Evolutionary conservation across 2,888 invertebrate species (phyloP), one percentile per base, ranked within the genome.

Genomic region (Chymomyza amoena): DNA sequence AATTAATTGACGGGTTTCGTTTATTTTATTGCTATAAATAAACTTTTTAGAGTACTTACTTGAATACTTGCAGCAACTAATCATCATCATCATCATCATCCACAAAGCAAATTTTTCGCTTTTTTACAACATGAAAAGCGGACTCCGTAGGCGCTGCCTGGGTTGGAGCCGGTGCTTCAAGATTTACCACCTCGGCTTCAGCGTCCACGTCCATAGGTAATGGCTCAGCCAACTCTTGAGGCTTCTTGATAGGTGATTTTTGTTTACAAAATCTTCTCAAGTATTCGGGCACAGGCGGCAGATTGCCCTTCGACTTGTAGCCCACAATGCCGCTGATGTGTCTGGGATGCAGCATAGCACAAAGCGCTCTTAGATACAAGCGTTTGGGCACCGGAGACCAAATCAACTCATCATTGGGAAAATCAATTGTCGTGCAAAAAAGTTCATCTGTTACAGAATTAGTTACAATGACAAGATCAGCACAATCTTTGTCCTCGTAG

Each of bases 361-460:
- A 84, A 0, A 84, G 72, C 25, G 79, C 79, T 1, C 73, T 69
- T 4, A 84, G 77, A 68, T 86, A 82, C 6, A 79, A 71, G 0
- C 79, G 82, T 36, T 61, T 71, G 1, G 84, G 82, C 9, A 64
- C 6, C 2, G 84, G 80, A 0, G 87, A 70, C 84, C 84, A 84
- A 6, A 69, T 59, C 0, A 84, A 61, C 1, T 57, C 51, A 0
- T 13, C 0, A 6, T 13, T 15, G 15, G 57, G 25, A 20, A 2
- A 57, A 10, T 18, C 20, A 18, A 20, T 5, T 2, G 57, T 57
- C 18, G 18, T 25, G 15, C 10, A 45, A 45, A 13, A 13, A 45
- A 45, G 39, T 4, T 45, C 13, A 5, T 10, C 1, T 45, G 39
- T 3, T 2, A 45, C 13, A 45, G 13, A 4, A 45, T 13, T 45